phyloP scores from a whole-genome alignment of 2,888 invertebrate genomes.

The Tetropium fuscum region DNA sequence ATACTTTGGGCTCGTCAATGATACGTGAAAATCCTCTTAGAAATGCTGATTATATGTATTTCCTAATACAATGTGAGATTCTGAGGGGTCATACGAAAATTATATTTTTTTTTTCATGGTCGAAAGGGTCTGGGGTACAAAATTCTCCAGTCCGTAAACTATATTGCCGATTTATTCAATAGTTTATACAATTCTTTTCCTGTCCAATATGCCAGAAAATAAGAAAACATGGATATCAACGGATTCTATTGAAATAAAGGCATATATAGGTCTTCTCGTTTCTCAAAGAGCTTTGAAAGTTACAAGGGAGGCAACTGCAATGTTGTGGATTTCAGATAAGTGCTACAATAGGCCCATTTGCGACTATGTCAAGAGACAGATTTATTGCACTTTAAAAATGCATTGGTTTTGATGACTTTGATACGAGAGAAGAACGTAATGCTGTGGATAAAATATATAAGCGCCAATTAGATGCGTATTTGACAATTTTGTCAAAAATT shows the following conservation, averaged over 20 bases:
- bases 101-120: no score
- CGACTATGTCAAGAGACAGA: background rate
- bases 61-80: no score
- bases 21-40: no score
- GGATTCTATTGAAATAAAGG: background rate
- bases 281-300: background rate
- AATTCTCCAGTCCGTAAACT: no score
- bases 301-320: background rate
- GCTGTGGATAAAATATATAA: background rate
- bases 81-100: no score
- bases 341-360: background rate
- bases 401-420: background rate
- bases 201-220: no score
- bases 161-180: no score
- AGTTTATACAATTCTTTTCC: no score
- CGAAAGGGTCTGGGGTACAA: no score
- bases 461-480: background rate
- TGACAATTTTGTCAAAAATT: background rate
- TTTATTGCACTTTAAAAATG: background rate
- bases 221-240: background rate
- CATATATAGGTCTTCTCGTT: background rate
- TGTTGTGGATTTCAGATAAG: background rate
- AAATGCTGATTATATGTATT: no score
- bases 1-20: no score
- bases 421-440: no score